A percentile compares a stretch with the other conserved stretches of the same genome.
These are phyloP conservation scores for Caenorhabditis sulstoni DNA, from an alignment of 2,888 invertebrate species.

Conservation along the genomic window DNA sequence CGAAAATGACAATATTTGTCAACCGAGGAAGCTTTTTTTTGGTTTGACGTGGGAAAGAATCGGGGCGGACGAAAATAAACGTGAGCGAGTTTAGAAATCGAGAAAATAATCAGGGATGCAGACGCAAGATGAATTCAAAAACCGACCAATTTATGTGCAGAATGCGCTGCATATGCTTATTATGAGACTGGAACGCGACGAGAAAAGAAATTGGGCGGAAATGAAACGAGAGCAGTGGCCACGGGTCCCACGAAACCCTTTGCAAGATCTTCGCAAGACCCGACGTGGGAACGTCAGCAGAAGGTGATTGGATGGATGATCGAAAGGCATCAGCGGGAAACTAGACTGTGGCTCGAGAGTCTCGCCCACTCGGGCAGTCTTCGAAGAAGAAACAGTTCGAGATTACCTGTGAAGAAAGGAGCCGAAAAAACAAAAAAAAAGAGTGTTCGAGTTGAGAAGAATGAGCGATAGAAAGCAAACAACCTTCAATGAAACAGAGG, in stretches of 20 bases:
- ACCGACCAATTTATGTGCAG: slow-evolving; percentile 23
- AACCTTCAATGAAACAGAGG: slow-evolving; percentile 23
- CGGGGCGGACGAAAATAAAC: slow-evolving; percentile 4
- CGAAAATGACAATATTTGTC: slow-evolving; percentile 52
- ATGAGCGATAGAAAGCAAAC: slow-evolving; percentile 39
- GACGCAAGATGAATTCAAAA: slow-evolving; percentile 25
- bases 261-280: not conserved
- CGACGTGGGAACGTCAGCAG: too few species aligned
- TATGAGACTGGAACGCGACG: not conserved
- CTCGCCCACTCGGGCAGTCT: slow-evolving; percentile 26
- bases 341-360: slow-evolving; percentile 26
- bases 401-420: slow-evolving; percentile 35
- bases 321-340: not conserved
- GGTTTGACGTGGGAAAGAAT: slow-evolving; percentile 13
- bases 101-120: not conserved
- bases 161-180: slow-evolving; percentile 22
- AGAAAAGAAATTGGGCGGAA: slow-evolving; percentile 1
- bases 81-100: not conserved
- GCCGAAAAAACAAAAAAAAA: slow-evolving; percentile 23
- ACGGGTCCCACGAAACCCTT: too few species aligned
- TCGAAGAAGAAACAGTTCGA: slow-evolving; percentile 45
- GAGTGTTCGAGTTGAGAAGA: slow-evolving; percentile 54
- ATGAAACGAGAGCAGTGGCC: too few species aligned
- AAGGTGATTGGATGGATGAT: not conserved
- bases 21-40: slow-evolving; percentile 16